Evolutionary conservation across 2,113 vertebrate genomes (phyloP).

Genomic region (Oxyura jamaicensis): DNA sequence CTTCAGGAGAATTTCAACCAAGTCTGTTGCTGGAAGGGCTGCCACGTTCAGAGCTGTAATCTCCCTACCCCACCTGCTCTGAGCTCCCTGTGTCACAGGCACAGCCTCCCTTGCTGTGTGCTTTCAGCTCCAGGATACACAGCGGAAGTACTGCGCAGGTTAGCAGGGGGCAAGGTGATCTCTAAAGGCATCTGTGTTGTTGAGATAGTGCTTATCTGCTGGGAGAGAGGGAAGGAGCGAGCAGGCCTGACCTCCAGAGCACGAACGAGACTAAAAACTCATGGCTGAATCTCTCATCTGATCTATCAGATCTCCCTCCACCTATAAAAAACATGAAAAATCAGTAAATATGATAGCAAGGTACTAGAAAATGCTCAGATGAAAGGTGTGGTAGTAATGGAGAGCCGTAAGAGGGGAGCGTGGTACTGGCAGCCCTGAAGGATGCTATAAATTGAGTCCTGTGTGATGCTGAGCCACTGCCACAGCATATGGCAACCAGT

Average conservation of each 20-base stretch:
- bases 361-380: not conserved
- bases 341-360: not conserved
- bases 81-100: not conserved
- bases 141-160: not conserved
- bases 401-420: not conserved
- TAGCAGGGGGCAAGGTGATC: constrained; percentile 16
- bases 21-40: not conserved
- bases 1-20: not conserved
- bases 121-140: not conserved
- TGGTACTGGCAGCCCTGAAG: not conserved
- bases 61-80: not conserved
- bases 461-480: constrained; percentile 39
- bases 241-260: constrained; percentile 13
- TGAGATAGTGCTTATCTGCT: constrained; percentile 30
- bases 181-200: constrained; percentile 25
- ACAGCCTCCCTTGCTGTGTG: not conserved
- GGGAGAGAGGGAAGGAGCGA: not conserved
- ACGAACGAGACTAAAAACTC: constrained; percentile 2
- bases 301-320: not conserved
- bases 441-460: constrained; percentile 10
- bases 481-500: constrained; percentile 22
- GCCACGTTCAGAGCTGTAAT: not conserved
- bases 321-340: not conserved
- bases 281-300: not conserved
- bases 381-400: not conserved